Base-by-base conservation (phyloP, 2,888 invertebrate species). In the Drosophila atripex region DNA sequence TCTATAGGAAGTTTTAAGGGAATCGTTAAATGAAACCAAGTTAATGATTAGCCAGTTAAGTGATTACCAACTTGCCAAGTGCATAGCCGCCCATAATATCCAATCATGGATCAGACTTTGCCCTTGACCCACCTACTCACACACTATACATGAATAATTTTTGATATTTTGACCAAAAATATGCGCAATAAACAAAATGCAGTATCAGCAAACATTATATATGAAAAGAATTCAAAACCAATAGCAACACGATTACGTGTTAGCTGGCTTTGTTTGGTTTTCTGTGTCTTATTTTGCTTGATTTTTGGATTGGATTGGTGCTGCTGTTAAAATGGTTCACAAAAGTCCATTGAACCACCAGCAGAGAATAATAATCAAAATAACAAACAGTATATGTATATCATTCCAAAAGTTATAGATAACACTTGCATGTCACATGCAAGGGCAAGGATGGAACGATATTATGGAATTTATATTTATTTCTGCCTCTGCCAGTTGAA, bases 271-370 rank as follows among this genome's bases (percentile, higher is more conserved):
- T 45, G 16, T 51, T 12, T 46, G 35, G 11, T 23, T 16, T 25
- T 38, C 35, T 35, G 60, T 21, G 12, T 14, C 23, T 50, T 38
- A 21, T 51, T 45, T 35, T 45, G 18, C 25, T 16, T 16, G 8
- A 14, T 39, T 16, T 14, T 49, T 18, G 18, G 18, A 12, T 59
- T 52, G n/a, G 46, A 12, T 47, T 30, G n/a, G 23, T 9, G 11
- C 3, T 28, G 46, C 14, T 46, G 47, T 50, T 14, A 54, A 55
- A 54, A 43, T 58, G 46, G 23, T 46, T 23, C 28, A 6, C 53
- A 53, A 28, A 28, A 47, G 69, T 69, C 69, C 69, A 53, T 71
- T 69, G 69, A 69, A 69, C 69, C 49, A 18, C 4, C 45, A 30
- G 57, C 50, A 53, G 52, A 52, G 7, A 16, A 50, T 32, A 14